These are phyloP conservation scores for Spilosoma lubricipeda DNA, from an alignment of 2,888 invertebrate genomes.

Conservation along the genomic window DNA sequence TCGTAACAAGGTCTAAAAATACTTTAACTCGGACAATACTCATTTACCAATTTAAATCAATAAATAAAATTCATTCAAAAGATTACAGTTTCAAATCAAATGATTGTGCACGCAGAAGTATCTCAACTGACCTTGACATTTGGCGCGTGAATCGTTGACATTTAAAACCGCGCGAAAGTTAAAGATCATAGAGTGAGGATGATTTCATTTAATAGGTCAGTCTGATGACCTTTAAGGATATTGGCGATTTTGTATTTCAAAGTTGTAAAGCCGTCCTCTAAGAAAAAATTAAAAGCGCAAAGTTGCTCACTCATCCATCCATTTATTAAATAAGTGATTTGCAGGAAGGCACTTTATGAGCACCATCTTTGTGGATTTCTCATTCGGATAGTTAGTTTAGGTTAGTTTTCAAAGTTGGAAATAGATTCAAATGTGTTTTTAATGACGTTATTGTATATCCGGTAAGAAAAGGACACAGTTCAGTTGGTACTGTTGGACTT, in stretches of 20 bases:
- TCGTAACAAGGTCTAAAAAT: not conserved
- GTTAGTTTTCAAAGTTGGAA: no score
- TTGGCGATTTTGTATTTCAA: not conserved
- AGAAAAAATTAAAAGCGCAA: not conserved
- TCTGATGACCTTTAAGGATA: not conserved
- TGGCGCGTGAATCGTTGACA: conserved; percentile 44
- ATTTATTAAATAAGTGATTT: no score
- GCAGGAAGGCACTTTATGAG: no score
- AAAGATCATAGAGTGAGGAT: conserved; percentile 31
- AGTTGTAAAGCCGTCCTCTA: not conserved
- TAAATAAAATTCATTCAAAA: not conserved
- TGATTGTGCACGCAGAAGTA: conserved; percentile 22
- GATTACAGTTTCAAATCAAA: not conserved
- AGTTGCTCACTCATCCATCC: no score
- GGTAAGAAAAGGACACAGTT: no score
- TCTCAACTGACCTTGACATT: conserved; percentile 50
- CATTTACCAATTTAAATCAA: not conserved
- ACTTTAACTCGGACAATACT: not conserved
- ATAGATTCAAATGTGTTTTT: no score
- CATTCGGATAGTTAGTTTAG: no score
- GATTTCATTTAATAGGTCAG: not conserved
- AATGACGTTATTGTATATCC: no score
- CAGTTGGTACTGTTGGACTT: no score
- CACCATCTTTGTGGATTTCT: no score
- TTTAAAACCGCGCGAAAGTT: conserved; percentile 49